Conservation (phyloP, 2,888 invertebrate species). For the Buathra laborator region DNA sequence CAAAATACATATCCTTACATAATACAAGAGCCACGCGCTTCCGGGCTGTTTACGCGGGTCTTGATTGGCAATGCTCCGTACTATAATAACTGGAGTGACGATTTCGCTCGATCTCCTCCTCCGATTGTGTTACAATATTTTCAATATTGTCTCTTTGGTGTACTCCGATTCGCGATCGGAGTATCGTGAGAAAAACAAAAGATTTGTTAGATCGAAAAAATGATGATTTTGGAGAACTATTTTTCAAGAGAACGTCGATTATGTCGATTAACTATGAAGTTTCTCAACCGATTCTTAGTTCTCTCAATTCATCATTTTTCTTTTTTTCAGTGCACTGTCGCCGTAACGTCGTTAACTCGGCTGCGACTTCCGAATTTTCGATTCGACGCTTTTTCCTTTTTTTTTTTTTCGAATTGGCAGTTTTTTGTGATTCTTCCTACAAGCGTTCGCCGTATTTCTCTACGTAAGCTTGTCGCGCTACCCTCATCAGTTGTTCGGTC, state of each 20-base stretch:
- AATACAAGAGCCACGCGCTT: constrained; percentile 12
- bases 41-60: constrained; percentile 10
- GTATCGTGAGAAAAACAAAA: background rate
- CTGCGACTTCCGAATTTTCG: background rate
- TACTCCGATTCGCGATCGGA: background rate
- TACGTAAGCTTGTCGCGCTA: constrained; percentile 85
- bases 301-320: too few species aligned
- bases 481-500: constrained; percentile 85
- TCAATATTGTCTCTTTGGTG: constrained; percentile 41
- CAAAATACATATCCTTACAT: background rate
- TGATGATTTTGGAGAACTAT: too few species aligned
- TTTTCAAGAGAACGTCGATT: too few species aligned
- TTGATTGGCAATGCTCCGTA: constrained; percentile 43
- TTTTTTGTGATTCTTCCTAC: constrained; percentile 5
- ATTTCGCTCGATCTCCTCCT: background rate
- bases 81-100: background rate
- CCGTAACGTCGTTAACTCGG: background rate
- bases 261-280: too few species aligned
- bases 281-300: too few species aligned
- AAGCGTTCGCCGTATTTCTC: constrained; percentile 73
- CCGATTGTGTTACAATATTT: background rate
- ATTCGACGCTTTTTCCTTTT: background rate
- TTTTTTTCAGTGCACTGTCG: background rate
- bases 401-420: background rate
- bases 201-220: too few species aligned